Base-by-base conservation (phyloP, 92 coral and sea anemone species). In the Metridium senile region DNA sequence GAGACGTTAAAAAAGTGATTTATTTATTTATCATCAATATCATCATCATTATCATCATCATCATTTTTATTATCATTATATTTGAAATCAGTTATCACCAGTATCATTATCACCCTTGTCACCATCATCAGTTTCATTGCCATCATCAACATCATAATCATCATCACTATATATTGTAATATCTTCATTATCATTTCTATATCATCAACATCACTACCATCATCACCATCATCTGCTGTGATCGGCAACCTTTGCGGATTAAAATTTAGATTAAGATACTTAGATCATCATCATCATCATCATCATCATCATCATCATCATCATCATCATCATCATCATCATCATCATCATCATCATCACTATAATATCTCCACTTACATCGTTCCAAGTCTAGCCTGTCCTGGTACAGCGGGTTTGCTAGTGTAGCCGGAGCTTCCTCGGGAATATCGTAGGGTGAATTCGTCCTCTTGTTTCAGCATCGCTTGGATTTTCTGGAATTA, bases 401-500 rank as follows among this genome's bases (percentile, higher is more conserved):
- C 47, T 29, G 22, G 29, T 72, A 72, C 20, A 72, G 10, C 9
- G 77, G 77, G 22, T 72, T 72, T 6, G 62, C 13, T 31, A 32
- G 11, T 9, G 77, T 56, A 2, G 65, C 19, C 3, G 32, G 10
- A 4, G 66, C 9, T 56, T 9, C 77, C 20, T 43, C 47, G 27
- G 77, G 65, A 6, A 54, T 18, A 23, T 72, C 77, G 32, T 26
- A 56, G 0, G 45, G 65, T 8, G 31, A 72, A n/a, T 9, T 69
- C 83, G 28, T 77, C 90, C 70, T 89, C 92, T 71, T 88, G 84
- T 72, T 74, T 85, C 21, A 95, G 83, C 71, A 75, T 81, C 23
- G 92, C 82, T 63, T 89, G 80, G 16, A 95, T 89, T 39, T 74
- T 53, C 47, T 86, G 72, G 69, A 95, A 95, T n/a, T n/a, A n/a